Base-by-base conservation (phyloP, 2,113 vertebrate genomes). In the Heptranchias perlo region DNA sequence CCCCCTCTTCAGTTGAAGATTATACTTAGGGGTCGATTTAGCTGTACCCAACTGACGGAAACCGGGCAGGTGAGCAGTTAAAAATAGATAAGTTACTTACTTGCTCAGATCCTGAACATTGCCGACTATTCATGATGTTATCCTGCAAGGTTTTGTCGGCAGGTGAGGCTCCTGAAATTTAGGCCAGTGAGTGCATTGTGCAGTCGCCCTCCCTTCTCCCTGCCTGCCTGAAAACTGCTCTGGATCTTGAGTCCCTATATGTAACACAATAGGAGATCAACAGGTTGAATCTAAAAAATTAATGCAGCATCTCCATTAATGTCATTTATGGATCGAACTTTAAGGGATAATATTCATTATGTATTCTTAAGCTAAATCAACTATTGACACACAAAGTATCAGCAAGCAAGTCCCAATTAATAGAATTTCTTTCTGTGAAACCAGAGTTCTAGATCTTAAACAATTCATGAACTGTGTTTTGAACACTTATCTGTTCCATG, bases 391-490 rank as follows among this genome's bases (percentile, higher is more conserved):
- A 35, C 23, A 91, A 31, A 28, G 13, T 91, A 91, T 91, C 87
- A 91, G 87, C 52, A 16, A n/a, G 52, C 87, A 58, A 61, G 87
- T 91, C 49, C 49, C 52, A 31, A 58, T 58, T 91, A 11, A 58
- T 91, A 23, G 87, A 91, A 91, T 35, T 91, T 31, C 49, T 91
- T n/a, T 4, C 82, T 86, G 23, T 89, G 54, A 91, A 35, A n/a
- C 28, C 87, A 91, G 2, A 31, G 47, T 31, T 91, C 8, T 58
- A 16, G 52, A 91, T 91, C 87, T 58, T 91, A 91, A 82, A 91
- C 87, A 91, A 58, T 91, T 91, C 87, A 91, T 91, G 52, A n/a
- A 61, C 49, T 31, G n/a, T 89, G 86, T 91, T 52, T 91, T 58
- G 54, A 14, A 16, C 86, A 91, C 52, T 58, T 58, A 58, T 10